Base-by-base conservation (phyloP, 2,888 invertebrate genomes). In the Chymomyza procnemis region DNA sequence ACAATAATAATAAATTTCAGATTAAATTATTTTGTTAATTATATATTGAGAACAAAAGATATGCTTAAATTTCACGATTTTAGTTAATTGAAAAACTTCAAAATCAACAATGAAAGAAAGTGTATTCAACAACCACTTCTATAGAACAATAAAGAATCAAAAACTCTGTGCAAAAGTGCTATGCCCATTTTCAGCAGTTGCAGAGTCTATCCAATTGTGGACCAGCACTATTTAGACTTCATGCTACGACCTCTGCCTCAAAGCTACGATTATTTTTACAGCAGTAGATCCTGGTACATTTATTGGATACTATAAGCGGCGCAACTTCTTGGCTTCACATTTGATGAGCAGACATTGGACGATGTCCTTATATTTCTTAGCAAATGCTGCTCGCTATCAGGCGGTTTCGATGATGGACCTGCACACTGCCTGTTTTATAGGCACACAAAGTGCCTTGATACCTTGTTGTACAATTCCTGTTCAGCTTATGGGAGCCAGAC, bases 301-400 rank as follows among this genome's bases (percentile, higher is more conserved):
- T 99, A 98, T 90, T 99, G 99, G 99, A 97, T 97, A 73, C 91
- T 99, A 46, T 98, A 99, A 92, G 94, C 97, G 4, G 92, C 99
- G 47, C 95, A 96, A 89, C 92, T 99, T 73, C 91, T 97, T 46
- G 94, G 94, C 72, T 93, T 93, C 73, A 92, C 92, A 67, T 91
- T 96, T 66, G 92, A 93, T 9, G 92, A 93, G 46, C 92, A 92
- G 26, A 91, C 92, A 9, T 92, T 93, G 71, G 91, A 92, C 47
- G 91, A 92, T 64, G 92, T 95, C 67, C 92, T 92, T 16, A 89
- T 92, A 60, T 95, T 95, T 89, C 90, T 95, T 72, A 91, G 82
- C 69, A 94, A 92, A 67, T 91, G 90, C 69, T 87, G 91, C 16
- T 71, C 87, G 56, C 80, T 88, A 1, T 74, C 93, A 58, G 98